phyloP scores from a whole-genome alignment of 2,797 vertebrate genomes.

The Phataginus tricuspis region DNA sequence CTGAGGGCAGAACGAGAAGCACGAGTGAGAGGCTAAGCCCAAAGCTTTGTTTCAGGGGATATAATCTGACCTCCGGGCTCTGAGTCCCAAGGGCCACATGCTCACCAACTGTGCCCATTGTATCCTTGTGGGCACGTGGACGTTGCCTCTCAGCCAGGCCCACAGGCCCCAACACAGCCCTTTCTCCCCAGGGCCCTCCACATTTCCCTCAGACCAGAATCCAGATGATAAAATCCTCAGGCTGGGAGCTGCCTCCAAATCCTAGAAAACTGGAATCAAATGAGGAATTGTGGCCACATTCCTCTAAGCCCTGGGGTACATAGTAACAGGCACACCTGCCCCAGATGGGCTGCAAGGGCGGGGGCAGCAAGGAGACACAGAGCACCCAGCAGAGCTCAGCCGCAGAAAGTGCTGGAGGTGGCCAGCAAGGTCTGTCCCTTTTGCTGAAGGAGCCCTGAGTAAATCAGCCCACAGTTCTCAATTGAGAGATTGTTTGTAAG shows the following conservation, averaged over 20 bases:
- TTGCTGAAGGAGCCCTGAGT: not conserved
- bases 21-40: not conserved
- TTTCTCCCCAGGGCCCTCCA: not conserved
- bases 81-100: not conserved
- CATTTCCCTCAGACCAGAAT: not conserved
- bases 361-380: not conserved
- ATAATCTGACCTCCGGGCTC: constrained; percentile 29
- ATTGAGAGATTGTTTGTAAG: not conserved
- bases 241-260: not conserved
- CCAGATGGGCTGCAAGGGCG: not conserved
- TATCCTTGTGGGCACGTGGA: not conserved
- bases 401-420: not conserved
- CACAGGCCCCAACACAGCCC: not conserved
- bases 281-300: not conserved
- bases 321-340: not conserved
- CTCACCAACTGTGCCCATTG: constrained; percentile 37
- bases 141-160: not conserved
- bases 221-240: not conserved
- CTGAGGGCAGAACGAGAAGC: not conserved
- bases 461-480: not conserved
- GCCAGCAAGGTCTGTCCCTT: not conserved
- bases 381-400: not conserved
- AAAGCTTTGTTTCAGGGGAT: constrained; percentile 32
- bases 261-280: not conserved
- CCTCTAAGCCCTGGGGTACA: not conserved